Percentiles rank a stretch among this genome's conserved stretches.
These are phyloP conservation scores for Nannoperca obscura DNA, from an alignment of 2,797 vertebrate species.

Conservation along the genomic window DNA sequence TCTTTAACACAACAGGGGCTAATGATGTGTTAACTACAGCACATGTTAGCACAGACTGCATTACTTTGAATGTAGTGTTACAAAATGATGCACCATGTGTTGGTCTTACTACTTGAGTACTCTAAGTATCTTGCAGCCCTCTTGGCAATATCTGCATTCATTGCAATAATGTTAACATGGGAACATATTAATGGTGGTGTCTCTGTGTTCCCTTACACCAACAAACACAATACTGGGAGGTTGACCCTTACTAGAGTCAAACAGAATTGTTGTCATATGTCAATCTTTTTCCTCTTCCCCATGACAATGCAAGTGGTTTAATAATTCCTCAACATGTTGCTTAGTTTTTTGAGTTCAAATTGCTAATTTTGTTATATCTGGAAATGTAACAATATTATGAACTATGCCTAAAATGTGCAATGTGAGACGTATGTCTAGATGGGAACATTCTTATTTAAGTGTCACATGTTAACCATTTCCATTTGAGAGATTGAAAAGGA, in stretches of 20 bases:
- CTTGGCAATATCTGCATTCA: neutral
- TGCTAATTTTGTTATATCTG: constrained; percentile 38
- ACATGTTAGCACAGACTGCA: neutral
- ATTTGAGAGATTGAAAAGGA: constrained; percentile 16
- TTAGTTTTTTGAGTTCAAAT: constrained; percentile 27
- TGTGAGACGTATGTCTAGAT: constrained; percentile 2
- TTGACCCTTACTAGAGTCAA: constrained; percentile 13
- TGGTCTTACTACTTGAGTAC: neutral
- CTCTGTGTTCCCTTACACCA: constrained; percentile 16
- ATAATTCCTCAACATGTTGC: constrained; percentile 13
- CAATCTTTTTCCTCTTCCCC: constrained; percentile 17
- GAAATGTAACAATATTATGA: constrained; percentile 33
- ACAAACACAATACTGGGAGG: constrained; percentile 4
- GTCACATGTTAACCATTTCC: constrained; percentile 40
- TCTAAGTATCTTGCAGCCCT: neutral
- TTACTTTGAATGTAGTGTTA: neutral
- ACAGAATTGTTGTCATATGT: constrained; percentile 12
- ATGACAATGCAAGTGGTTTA: constrained; percentile 4
- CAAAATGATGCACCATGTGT: constrained; percentile 11
- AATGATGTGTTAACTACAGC: constrained; percentile 29
- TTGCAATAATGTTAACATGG: neutral
- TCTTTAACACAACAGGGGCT: constrained; percentile 12
- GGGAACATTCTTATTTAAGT: constrained; percentile 33
- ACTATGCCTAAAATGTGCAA: constrained; percentile 21
- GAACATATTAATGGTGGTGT: neutral